Evolutionary conservation across 2,888 invertebrate species (phyloP).

Genomic region (Nemapogon koenigi): DNA sequence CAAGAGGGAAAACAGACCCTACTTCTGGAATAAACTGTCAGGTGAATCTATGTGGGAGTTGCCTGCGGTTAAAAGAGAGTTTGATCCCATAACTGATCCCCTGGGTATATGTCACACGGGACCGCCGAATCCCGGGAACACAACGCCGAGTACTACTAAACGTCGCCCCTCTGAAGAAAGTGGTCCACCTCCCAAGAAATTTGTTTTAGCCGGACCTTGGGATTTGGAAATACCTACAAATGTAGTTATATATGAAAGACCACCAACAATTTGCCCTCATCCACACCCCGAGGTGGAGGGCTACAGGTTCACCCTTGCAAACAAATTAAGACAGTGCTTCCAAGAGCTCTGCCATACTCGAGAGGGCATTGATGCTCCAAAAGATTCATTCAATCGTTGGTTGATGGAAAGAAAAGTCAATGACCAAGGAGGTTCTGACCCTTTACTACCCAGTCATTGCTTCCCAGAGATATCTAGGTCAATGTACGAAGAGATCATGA

Average conservation of each 20-base stretch:
- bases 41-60: constrained; percentile 98
- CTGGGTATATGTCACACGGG: constrained; percentile 75
- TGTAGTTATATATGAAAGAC: constrained; percentile 86
- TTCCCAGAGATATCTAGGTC: constrained; percentile 90
- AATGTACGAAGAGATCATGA: constrained; percentile 98
- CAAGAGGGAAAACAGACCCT: constrained; percentile 91
- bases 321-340: constrained; percentile 88
- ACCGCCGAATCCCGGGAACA: constrained; percentile 47
- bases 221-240: constrained; percentile 93
- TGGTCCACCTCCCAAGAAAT: constrained; percentile 84
- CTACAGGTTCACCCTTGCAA: constrained; percentile 80
- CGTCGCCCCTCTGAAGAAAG: constrained; percentile 81
- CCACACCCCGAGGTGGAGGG: constrained; percentile 95
- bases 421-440: constrained; percentile 87
- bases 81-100: constrained; percentile 92
- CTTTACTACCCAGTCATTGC: constrained; percentile 90
- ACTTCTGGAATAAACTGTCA: constrained; percentile 95
- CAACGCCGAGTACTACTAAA: constrained; percentile 69
- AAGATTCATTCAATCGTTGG: constrained; percentile 97
- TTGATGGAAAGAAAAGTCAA: constrained; percentile 93
- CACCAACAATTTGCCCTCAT: constrained; percentile 84
- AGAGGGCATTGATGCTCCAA: constrained; percentile 93
- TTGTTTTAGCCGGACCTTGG: constrained; percentile 91
- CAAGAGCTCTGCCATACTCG: constrained; percentile 93
- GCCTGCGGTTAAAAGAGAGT: constrained; percentile 82